Evolutionary conservation across 1,140 invertebrate genomes (phyloP), one percentile per base, ranked within the genome.

Genomic region (Berghia stephanieae): DNA sequence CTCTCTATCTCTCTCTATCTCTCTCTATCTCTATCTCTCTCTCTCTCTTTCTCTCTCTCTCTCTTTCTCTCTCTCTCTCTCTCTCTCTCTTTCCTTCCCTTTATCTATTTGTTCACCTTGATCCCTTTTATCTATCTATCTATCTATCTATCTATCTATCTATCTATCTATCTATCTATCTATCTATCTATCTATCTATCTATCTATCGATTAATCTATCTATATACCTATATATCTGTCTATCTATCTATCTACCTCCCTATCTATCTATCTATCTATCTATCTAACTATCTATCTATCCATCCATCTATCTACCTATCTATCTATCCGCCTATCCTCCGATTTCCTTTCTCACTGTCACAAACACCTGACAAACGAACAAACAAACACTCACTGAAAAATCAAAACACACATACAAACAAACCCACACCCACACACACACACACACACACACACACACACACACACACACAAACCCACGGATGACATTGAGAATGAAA

Each of bases 371-470:
- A n/a, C 46, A n/a, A 13, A 24, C 18, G 18, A 13, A 68, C n/a
- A 27, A n/a, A 71, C 40, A 44, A 34, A 16, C 43, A 38, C 42
- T 44, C 69, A 24, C 69, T 34, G 6, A 67, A 10, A 67, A 31
- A 67, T 8, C 34, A 31, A 67, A 18, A 34, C 63, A 67, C 24
- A 71, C 42, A 71, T 71, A 71, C 42, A 71, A 44, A 71, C 42
- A 71, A 44, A 71, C 42, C 43, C 24, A 44, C 42, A 71, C 46
- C 43, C 42, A 71, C 46, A 71, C 18, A 71, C 46, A 71, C 42
- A 71, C 46, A 71, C 43, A 76, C 38, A 52, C 13, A 52, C 38
- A 68, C 43, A 68, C n/a, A 38, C 27, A 42, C 16, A 63, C 27
- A 63, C 27, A 43, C 27, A 60, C 44, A 42, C n/a, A 36, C 16